Conservation (phyloP, 2,113 vertebrate genomes). For the Spermophilus dauricus region DNA sequence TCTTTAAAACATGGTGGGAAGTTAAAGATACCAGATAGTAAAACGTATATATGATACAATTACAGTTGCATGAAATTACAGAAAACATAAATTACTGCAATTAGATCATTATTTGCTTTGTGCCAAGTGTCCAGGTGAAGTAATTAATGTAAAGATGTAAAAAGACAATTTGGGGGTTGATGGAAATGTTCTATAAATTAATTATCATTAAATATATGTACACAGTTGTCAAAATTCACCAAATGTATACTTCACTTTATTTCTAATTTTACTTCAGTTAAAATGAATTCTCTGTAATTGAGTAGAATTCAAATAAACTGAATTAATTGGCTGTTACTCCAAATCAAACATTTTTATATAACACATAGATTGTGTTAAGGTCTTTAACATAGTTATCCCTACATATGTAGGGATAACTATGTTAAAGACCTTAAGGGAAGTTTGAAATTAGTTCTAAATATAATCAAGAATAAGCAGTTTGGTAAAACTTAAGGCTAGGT, state of each 20-base stretch:
- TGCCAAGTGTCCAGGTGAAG: not conserved
- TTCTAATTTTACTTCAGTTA: not conserved
- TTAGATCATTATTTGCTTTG: not conserved
- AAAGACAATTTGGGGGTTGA: not conserved
- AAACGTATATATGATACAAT: not conserved
- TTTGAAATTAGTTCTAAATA: not conserved
- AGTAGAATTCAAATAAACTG: not conserved
- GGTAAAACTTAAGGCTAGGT: not conserved
- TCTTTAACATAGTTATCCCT: no score
- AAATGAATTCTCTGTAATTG: not conserved
- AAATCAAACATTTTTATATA: not conserved
- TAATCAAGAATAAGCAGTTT: not conserved
- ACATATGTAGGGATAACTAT: not conserved
- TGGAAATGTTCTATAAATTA: not conserved
- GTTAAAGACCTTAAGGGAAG: not conserved
- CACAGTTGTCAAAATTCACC: not conserved
- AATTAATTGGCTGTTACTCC: not conserved
- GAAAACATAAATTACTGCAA: not conserved
- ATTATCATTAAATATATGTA: not conserved
- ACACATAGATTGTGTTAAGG: not conserved
- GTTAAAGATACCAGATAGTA: not conserved
- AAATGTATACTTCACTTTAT: not conserved
- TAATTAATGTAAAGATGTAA: not conserved
- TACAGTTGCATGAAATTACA: not conserved
- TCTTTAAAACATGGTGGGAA: not conserved